A percentile compares a stretch with the other conserved stretches of the same genome.
Conservation (phyloP, 2,797 vertebrate genomes). For the Manis javanica region DNA sequence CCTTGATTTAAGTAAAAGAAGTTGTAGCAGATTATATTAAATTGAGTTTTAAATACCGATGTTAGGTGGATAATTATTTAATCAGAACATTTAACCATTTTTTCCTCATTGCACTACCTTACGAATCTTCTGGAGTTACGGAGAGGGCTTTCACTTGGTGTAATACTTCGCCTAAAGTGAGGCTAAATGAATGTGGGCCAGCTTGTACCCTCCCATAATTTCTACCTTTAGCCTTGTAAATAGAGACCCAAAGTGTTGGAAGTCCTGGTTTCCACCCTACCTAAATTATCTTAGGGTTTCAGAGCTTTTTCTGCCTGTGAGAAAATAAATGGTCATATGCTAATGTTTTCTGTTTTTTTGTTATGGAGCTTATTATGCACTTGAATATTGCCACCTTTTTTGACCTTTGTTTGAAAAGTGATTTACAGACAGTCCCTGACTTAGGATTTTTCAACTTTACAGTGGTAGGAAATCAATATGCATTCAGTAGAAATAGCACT, state of each 20-base stretch:
- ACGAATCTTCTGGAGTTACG: neutral
- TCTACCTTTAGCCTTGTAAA: neutral
- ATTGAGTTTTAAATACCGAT: neutral
- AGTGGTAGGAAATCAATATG: neutral
- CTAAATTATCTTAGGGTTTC: neutral
- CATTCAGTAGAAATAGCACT: neutral
- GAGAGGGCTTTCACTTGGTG: neutral
- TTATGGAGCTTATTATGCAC: neutral
- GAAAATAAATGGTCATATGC: neutral
- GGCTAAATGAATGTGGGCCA: neutral
- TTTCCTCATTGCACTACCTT: neutral
- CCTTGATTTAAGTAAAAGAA: neutral
- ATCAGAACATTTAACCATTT: neutral
- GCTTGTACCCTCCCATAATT: neutral
- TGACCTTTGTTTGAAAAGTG: neutral
- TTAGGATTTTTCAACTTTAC: neutral
- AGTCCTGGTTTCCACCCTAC: conserved; percentile 8
- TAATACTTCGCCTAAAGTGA: neutral
- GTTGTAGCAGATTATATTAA: neutral
- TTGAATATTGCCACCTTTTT: conserved; percentile 2
- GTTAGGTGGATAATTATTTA: neutral
- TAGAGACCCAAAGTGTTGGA: neutral
- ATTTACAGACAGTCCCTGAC: neutral
- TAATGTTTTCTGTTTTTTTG: neutral
- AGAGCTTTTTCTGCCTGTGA: neutral